A percentile compares a stretch with the other conserved stretches of the same genome.
These are phyloP conservation scores for Parapristionchus giblindavisi DNA, from an alignment of 2,888 invertebrate genomes.

Conservation along the genomic window DNA sequence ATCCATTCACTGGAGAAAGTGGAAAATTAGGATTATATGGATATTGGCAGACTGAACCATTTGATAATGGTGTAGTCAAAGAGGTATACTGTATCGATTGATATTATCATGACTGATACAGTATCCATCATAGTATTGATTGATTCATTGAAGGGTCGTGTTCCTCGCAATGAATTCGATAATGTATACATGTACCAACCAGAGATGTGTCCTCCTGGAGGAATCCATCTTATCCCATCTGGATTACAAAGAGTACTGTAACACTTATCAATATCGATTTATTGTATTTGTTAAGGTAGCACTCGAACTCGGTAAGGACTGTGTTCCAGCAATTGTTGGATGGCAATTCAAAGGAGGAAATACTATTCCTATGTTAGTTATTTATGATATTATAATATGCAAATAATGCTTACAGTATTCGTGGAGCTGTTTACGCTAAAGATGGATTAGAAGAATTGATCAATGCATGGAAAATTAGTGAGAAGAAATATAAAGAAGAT, in stretches of 20 bases:
- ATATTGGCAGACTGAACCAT: constrained; percentile 91
- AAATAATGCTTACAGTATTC: constrained; percentile 73
- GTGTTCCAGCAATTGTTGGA: constrained; percentile 90
- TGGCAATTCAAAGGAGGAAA: constrained; percentile 88
- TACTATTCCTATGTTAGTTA: constrained; percentile 72
- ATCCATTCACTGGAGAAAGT: constrained; percentile 26
- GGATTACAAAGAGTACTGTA: background rate
- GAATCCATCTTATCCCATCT: constrained; percentile 4
- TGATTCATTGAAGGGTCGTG: constrained; percentile 81
- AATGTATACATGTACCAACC: constrained; percentile 94
- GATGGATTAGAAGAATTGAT: constrained; percentile 84
- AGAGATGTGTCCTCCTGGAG: constrained; percentile 78
- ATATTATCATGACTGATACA: background rate
- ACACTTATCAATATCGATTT: background rate
- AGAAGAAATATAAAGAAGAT: constrained; percentile 64
- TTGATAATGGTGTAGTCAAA: constrained; percentile 87
- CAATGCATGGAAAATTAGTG: constrained; percentile 84
- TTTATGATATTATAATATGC: background rate
- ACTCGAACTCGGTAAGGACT: constrained; percentile 88
- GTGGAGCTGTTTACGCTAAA: constrained; percentile 91
- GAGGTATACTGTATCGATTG: constrained; percentile 70
- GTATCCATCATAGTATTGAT: too few relatives aligned
- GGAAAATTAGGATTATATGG: constrained; percentile 78
- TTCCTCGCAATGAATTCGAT: constrained; percentile 94
- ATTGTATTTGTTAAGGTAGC: constrained; percentile 86